Conservation (phyloP, 2,797 vertebrate species). For the Myripristis murdjan region DNA sequence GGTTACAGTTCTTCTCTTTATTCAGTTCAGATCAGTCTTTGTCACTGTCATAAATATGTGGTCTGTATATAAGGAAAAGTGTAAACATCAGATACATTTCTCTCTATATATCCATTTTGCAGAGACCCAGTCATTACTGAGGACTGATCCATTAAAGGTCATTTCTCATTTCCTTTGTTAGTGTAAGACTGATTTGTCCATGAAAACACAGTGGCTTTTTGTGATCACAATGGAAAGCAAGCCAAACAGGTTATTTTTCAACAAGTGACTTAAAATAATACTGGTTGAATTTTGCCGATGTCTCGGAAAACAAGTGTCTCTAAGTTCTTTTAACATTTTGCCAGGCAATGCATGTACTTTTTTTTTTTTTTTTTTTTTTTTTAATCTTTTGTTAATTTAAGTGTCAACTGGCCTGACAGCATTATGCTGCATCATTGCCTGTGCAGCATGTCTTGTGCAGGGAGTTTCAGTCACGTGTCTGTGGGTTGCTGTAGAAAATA, state of each 20-base stretch:
- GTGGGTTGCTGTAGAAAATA: constrained; percentile 3
- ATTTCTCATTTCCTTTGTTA: no score
- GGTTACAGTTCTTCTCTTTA: constrained; percentile 2
- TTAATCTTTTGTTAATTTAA: constrained; percentile 5
- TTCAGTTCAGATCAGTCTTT: neutral
- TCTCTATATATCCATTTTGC: no score
- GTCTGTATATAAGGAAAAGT: neutral
- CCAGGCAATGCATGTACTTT: neutral
- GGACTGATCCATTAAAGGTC: no score
- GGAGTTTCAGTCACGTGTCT: constrained; percentile 3
- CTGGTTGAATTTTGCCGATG: neutral
- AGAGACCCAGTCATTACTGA: neutral
- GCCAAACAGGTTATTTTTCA: neutral
- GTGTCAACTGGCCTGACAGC: neutral
- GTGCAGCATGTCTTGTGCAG: neutral
- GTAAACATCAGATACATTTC: no score
- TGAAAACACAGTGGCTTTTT: no score
- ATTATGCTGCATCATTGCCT: constrained; percentile 4
- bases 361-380: no score
- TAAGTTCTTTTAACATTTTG: neutral
- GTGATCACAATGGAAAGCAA: no score
- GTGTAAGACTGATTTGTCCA: no score
- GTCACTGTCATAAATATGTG: neutral
- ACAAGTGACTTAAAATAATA: neutral
- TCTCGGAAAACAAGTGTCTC: neutral